Percentiles rank a stretch among this genome's conserved stretches.
phyloP scores from a whole-genome alignment of 2,888 invertebrate species.

The Osmoderma eremita region DNA sequence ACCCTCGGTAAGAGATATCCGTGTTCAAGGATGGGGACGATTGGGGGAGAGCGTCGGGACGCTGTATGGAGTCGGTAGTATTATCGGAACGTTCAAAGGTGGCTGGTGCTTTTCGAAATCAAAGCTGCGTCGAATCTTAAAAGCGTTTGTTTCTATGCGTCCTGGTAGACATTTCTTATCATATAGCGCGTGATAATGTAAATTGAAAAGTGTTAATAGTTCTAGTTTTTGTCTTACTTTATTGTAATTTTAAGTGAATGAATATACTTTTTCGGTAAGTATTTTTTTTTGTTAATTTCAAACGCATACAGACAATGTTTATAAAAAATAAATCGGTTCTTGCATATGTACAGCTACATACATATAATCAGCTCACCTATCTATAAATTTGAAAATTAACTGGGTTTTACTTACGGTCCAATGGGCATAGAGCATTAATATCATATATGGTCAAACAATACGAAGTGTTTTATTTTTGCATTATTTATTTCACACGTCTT shows the following conservation, averaged over 20 bases:
- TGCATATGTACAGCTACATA: too few species aligned
- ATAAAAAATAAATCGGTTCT: too few species aligned
- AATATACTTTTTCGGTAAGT: constrained; percentile 27
- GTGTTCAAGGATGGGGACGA: constrained; percentile 34
- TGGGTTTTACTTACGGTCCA: too few species aligned
- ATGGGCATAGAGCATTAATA: too few species aligned
- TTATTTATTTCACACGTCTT: too few species aligned
- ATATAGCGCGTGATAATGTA: background rate
- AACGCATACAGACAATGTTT: too few species aligned
- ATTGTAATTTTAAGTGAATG: constrained; percentile 23
- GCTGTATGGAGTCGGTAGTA: constrained; percentile 50
- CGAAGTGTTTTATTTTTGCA: too few species aligned
- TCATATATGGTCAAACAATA: too few species aligned
- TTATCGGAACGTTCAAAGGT: constrained; percentile 47
- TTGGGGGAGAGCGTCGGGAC: constrained; percentile 49
- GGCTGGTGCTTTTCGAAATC: constrained; percentile 41
- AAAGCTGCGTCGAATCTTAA: constrained; percentile 12
- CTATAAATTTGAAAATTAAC: too few species aligned
- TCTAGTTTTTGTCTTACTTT: background rate
- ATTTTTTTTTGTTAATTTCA: too few species aligned
- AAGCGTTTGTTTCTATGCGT: constrained; percentile 1
- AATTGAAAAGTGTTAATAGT: constrained; percentile 10
- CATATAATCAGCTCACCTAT: too few species aligned
- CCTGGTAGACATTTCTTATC: background rate
- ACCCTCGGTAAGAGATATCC: constrained; percentile 38